Percentiles rank a stretch among this genome's conserved stretches.
Evolutionary conservation across 2,888 invertebrate genomes (phyloP).

Genomic region (Colostygia pectinataria): DNA sequence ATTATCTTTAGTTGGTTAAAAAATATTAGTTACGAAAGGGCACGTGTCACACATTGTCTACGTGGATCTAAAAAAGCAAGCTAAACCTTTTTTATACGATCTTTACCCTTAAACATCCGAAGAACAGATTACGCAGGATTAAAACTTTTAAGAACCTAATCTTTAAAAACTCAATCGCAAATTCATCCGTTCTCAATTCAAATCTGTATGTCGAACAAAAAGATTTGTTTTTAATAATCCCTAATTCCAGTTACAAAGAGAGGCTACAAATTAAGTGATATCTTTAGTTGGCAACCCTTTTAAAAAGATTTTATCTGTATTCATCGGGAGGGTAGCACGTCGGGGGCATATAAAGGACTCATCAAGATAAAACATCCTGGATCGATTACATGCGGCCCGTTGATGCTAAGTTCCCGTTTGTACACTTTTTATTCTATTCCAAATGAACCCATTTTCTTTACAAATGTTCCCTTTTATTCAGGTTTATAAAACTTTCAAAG

Average conservation of each 20-base stretch:
- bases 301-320: conserved; percentile 77
- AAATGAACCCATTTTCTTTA: conserved; percentile 40
- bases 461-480: conserved; percentile 39
- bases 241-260: conserved; percentile 75
- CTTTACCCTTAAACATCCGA: conserved; percentile 54
- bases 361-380: conserved; percentile 80
- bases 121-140: conserved; percentile 61
- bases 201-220: conserved; percentile 60
- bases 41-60: conserved; percentile 69
- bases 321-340: conserved; percentile 73
- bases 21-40: conserved; percentile 56
- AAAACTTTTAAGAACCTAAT: conserved; percentile 56
- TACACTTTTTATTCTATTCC: conserved; percentile 46
- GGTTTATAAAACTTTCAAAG: conserved; percentile 32
- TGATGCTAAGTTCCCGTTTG: conserved; percentile 73
- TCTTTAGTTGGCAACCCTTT: conserved; percentile 82
- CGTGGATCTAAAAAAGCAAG: conserved; percentile 53
- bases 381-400: conserved; percentile 78
- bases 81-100: conserved; percentile 61
- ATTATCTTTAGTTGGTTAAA: conserved; percentile 51
- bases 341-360: conserved; percentile 74
- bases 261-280: conserved; percentile 82
- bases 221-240: conserved; percentile 62
- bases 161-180: conserved; percentile 66
- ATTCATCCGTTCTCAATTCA: conserved; percentile 48